Base-by-base conservation (phyloP, 1,140 invertebrate species). In the Drosophila sulfurigaster region DNA sequence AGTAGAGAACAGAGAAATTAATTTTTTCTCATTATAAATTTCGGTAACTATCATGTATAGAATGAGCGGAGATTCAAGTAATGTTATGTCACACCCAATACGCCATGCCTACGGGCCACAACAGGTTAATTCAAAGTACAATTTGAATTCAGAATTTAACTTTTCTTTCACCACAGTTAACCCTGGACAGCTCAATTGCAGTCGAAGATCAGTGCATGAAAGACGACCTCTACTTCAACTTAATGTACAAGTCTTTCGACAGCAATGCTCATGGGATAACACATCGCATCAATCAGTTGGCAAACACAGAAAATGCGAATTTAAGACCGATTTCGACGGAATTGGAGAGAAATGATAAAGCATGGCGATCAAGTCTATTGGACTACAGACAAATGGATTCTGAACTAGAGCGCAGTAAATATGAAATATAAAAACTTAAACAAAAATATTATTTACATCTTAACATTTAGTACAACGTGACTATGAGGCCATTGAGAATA, bases 201-300 rank as follows among this genome's bases (percentile, higher is more conserved):
- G 7, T 32, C 7, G 72, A 57, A 20, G 58, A 62, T n/a, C 35
- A 43, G 2, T 70, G 32, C 8, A 16, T 57, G 45, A 25, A 5
- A 13, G 72, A 75, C 13, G 72, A 75, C 28, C 51, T 10, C 0
- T 69, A 43, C 11, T 75, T 57, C 8, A 64, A 63, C 10, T 13
- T 63, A n/a, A n/a, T 70, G 28, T 75, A 75, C 38, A 70, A 43
- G 43, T 32, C 28, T 20, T 70, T 58, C 11, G 38, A 68, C 3
- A 60, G 4, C 46, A 60, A 10, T 25, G 15, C 15, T 15, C 32
- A 32, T 30, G 54, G 38, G 5, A 25, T 32, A 8, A 57, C 1
- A 7, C 11, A 41, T 6, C 16, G 67, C 3, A 30, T 41, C 8
- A 16, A 45, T 10, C 5, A 15, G 5, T n/a, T 43, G 3, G 48